A percentile compares a stretch with the other conserved stretches of the same genome.
These are phyloP conservation scores for Petroica traversi DNA, from an alignment of 2,113 vertebrate species.

Conservation along the genomic window DNA sequence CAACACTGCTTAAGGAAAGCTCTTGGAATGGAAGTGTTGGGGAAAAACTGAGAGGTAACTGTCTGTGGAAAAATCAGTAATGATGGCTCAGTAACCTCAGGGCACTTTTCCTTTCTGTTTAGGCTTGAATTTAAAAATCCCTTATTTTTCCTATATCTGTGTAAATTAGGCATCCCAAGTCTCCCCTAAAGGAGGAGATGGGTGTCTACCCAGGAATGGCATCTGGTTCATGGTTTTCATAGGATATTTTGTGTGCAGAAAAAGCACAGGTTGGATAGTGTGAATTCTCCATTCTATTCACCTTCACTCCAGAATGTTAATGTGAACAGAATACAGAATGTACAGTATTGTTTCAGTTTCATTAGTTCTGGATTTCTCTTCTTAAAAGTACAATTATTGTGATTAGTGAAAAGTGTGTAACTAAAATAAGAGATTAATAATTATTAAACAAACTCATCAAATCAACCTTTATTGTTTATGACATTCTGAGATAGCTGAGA, in stretches of 20 bases:
- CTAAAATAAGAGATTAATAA: neutral
- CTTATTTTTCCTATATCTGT: neutral
- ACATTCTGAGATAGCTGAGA: neutral
- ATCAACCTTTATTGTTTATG: neutral
- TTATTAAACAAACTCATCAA: neutral
- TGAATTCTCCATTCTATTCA: neutral
- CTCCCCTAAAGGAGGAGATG: neutral
- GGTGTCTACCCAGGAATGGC: neutral
- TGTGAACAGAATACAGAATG: neutral
- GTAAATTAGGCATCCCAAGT: neutral
- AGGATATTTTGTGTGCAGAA: neutral
- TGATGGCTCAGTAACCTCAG: neutral
- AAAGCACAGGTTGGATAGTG: neutral
- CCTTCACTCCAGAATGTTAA: neutral
- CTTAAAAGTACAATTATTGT: neutral
- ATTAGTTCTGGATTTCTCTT: neutral
- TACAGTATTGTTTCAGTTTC: neutral
- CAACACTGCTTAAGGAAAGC: conserved; percentile 89
- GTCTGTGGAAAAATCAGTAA: neutral
- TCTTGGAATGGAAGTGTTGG: conserved; percentile 93
- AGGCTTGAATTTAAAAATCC: neutral
- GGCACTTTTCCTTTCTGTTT: neutral
- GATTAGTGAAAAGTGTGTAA: neutral
- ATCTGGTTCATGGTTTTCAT: neutral
- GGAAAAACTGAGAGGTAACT: conserved; percentile 90